Evolutionary conservation across 2,113 vertebrate genomes (phyloP), one percentile per base, ranked within the genome.

Genomic region (Chaetodon auriga): DNA sequence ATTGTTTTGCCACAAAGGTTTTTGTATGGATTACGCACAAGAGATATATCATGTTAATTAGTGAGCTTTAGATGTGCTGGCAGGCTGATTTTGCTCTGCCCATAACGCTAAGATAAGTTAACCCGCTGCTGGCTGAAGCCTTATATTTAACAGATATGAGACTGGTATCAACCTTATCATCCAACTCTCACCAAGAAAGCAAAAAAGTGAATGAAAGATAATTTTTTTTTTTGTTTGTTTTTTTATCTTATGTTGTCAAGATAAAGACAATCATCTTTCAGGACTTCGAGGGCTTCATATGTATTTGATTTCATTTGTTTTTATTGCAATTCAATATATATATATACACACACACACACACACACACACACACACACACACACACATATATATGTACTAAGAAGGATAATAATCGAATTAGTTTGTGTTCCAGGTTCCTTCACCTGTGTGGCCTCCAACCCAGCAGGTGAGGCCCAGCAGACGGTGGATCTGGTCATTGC

Each of bases 381-480:
- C n/a, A n/a, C n/a, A n/a, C n/a, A n/a, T n/a, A n/a, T n/a, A n/a
- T n/a, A n/a, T n/a, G n/a, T n/a, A n/a, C 36, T 45, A 30, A 19
- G 45, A 18, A 45, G 48, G 58, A n/a, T 3, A 1, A 49, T 81
- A 15, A 75, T 58, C 5, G 2, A 41, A 45, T 68, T 54, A 35
- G 25, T 61, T 81, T 73, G 10, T 78, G 35, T 74, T 88, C 10
- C 82, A 95, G 98, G 98, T 65, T 96, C 97, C 48, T 99, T 99
- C 90, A 98, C 96, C 84, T 99, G 98, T 74, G 98, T 99, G 77
- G 97, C 98, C 61, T 99, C 98, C 77, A 99, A 99, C 83, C 98
- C 98, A 0, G 98, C 98, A 0, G 98, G 98, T 13, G 98, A 99
- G 86, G 98, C 98, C 57, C 98, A 98, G 7, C 96, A 98, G 93